A percentile compares a stretch with the other conserved stretches of the same genome.
These are phyloP conservation scores for Eptatretus atami DNA, from an alignment of 2,797 vertebrate species.

Conservation along the genomic window DNA sequence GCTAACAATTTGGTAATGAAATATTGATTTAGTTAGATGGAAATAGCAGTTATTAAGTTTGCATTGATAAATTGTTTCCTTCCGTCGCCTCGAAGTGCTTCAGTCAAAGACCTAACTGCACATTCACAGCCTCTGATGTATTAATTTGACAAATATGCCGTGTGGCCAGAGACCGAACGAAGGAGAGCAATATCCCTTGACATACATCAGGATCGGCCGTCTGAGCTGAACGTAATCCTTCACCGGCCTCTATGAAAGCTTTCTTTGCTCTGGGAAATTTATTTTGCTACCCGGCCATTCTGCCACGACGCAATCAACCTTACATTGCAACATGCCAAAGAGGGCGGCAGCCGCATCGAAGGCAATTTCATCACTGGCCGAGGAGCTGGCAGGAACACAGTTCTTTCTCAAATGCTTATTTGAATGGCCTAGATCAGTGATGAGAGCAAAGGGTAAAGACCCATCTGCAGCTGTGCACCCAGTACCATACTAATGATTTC, in stretches of 20 bases:
- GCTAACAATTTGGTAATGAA: constrained; percentile 99
- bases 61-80: constrained; percentile 98
- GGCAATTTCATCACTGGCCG: not conserved
- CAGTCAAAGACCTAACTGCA: constrained; percentile 51
- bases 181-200: constrained; percentile 8
- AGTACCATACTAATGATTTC: no score
- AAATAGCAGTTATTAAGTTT: constrained; percentile 99
- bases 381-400: no score
- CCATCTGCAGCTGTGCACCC: no score
- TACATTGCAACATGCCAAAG: constrained; percentile 5
- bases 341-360: constrained; percentile 4
- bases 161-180: constrained; percentile 12
- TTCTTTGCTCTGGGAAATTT: constrained; percentile 5
- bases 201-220: constrained; percentile 3
- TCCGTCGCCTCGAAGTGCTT: constrained; percentile 39
- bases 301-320: constrained; percentile 5
- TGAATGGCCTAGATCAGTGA: not conserved
- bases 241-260: constrained; percentile 5
- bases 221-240: constrained; percentile 1
- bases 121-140: constrained; percentile 93
- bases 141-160: constrained; percentile 90
- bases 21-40: constrained; percentile 99
- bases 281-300: constrained; percentile 2
- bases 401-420: constrained; percentile 3
- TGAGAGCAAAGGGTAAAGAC: no score